These are phyloP conservation scores for Ephydatia muelleri DNA, from an alignment of 37 sponge, comb jelly and placozoan species.

Conservation along the genomic window DNA sequence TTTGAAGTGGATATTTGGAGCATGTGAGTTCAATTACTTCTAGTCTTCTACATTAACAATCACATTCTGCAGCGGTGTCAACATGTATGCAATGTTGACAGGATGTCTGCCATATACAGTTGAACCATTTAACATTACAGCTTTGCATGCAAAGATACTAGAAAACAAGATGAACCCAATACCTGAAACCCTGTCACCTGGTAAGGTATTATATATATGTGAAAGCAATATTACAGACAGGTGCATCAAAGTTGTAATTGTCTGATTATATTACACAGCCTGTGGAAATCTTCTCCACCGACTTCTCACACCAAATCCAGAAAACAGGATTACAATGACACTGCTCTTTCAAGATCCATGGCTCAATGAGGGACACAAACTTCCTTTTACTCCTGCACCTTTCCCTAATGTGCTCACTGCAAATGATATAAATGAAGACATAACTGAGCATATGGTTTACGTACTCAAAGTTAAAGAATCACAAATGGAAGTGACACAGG, in stretches of 20 bases:
- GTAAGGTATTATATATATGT: constrained; percentile 26
- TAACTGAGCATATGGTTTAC: constrained; percentile 76
- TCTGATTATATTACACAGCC: background rate
- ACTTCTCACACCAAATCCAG: constrained; percentile 75
- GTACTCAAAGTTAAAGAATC: constrained; percentile 34
- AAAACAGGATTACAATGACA: constrained; percentile 75
- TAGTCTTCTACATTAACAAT: background rate
- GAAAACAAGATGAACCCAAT: constrained; percentile 95
- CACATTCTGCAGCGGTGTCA: constrained; percentile 80
- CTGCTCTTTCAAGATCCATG: constrained; percentile 83
- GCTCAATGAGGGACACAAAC: constrained; percentile 56
- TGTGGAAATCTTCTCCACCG: constrained; percentile 8
- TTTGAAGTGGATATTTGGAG: constrained; percentile 99
- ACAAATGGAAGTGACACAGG: constrained; percentile 27
- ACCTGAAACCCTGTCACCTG: constrained; percentile 71
- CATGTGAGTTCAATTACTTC: constrained; percentile 69
- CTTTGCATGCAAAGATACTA: constrained; percentile 96
- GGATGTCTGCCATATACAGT: constrained; percentile 94
- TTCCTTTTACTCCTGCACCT: constrained; percentile 58
- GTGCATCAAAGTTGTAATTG: too few species aligned
- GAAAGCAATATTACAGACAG: too few species aligned
- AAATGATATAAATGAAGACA: constrained; percentile 57
- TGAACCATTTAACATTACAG: constrained; percentile 94
- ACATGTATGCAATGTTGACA: constrained; percentile 99
- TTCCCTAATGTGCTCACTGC: constrained; percentile 56